Base-by-base conservation (phyloP, 2,888 invertebrate species). In the Litoditis marina region DNA sequence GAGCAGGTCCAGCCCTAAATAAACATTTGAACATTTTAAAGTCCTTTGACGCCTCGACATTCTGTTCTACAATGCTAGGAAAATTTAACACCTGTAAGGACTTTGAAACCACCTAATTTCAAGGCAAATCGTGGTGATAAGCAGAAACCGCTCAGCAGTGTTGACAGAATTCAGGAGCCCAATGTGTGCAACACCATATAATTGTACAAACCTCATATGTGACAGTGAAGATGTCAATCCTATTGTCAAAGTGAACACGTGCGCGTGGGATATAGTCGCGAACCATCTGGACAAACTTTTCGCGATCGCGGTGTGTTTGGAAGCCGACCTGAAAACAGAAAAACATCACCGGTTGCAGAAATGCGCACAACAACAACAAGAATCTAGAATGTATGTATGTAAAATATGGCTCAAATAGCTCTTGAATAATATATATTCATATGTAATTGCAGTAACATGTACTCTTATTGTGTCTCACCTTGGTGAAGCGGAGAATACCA, bases 271-370 rank as follows among this genome's bases (percentile, higher is more conserved):
- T 63, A 49, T 70, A 58, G 25, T 66, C 49, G 30, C 60, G 39
- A 3, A 78, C 77, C 19, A 78, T 54, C 16, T 71, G 66, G 4
- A 78, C 64, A 60, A 70, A 79, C 28, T 69, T 76, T 19, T 69
- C 67, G 25, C 79, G 66, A 57, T 79, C 79, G 2, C 76, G 65
- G 46, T 74, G 73, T 8, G 79, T 79, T 75, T 79, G 79, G 63
- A 79, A 79, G 49, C 79, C 79, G 55, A 79, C 78, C 72, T 72
- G 32, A 50, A 63, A 52, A 47, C 25, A 2, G 28, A 22, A 19
- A 28, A 19, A 30, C 11, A 22, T 2, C 22, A 30, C 16, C 25
- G n/a, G n/a, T n/a, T n/a, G n/a, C n/a, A n/a, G n/a, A n/a, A n/a
- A n/a, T 28, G 13, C 13, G 22, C 25, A 11, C 8, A 1, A 30